Evolutionary conservation across 2,797 vertebrate genomes (phyloP).

Genomic region (Ceryle rudis): DNA sequence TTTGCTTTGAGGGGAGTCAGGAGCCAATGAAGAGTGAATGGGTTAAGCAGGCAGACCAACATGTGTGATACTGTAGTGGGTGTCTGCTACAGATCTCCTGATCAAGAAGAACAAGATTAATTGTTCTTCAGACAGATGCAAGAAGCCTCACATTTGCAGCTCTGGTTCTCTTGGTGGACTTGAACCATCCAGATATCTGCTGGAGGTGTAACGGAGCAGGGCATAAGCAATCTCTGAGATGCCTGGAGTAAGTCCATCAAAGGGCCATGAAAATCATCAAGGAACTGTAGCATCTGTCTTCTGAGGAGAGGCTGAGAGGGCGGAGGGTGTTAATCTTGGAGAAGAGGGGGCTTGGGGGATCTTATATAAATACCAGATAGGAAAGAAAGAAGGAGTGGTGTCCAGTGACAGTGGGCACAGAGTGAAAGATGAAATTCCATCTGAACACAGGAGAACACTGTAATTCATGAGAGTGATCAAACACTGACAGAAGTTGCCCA

Average conservation of each 20-base stretch:
- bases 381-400: not conserved
- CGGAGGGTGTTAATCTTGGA: not conserved
- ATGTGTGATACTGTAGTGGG: not conserved
- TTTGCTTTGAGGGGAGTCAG: not conserved
- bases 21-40: rapidly evolving
- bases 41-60: not conserved
- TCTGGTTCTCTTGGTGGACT: not conserved
- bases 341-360: not conserved
- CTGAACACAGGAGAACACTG: not conserved
- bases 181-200: not conserved
- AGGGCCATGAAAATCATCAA: not conserved
- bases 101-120: not conserved
- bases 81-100: not conserved
- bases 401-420: not conserved
- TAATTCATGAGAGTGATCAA: not conserved
- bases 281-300: not conserved
- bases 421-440: not conserved
- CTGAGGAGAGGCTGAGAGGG: not conserved
- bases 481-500: not conserved
- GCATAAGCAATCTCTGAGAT: not conserved
- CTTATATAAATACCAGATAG: not conserved
- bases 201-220: not conserved
- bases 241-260: not conserved
- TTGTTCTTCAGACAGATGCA: not conserved
- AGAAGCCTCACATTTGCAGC: not conserved